Percentiles rank a stretch among this genome's conserved stretches.
These are phyloP conservation scores for Tachypleus tridentatus DNA, from an alignment of 1,140 invertebrate genomes.

Conservation along the genomic window DNA sequence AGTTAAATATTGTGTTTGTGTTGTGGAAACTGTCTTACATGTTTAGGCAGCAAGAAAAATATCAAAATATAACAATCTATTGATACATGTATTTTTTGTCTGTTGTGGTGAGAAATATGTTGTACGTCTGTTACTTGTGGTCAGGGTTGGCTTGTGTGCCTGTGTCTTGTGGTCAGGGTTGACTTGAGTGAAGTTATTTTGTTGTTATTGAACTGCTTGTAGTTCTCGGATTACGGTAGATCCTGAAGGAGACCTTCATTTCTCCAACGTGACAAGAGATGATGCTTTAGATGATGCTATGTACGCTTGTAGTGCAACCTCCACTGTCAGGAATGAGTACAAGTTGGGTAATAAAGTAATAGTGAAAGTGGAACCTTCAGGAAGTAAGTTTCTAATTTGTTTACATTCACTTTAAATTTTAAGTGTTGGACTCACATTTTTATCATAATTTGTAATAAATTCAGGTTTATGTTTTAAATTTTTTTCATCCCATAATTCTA, in stretches of 20 bases:
- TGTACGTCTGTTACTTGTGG: too few species aligned
- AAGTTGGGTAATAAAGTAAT: constrained; percentile 71
- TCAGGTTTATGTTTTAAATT: neutral
- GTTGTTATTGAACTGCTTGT: neutral
- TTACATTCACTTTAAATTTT: neutral
- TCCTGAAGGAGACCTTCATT: constrained; percentile 86
- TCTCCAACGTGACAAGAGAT: constrained; percentile 74
- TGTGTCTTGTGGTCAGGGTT: too few species aligned
- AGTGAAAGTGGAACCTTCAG: constrained; percentile 61
- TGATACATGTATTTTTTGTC: too few species aligned
- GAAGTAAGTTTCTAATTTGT: constrained; percentile 27
- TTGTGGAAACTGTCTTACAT: too few species aligned
- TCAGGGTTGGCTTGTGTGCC: too few species aligned
- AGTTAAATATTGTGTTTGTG: too few species aligned
- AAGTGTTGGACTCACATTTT: neutral
- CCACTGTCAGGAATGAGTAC: constrained; percentile 54
- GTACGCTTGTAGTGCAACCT: constrained; percentile 81
- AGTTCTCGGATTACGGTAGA: constrained; percentile 78
- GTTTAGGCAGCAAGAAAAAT: too few species aligned
- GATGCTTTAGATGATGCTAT: constrained; percentile 62
- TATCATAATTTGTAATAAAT: too few species aligned
- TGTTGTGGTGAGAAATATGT: too few species aligned
- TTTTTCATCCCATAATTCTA: neutral
- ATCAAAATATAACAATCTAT: too few species aligned
- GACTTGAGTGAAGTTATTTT: too few species aligned